Percentiles rank a stretch among this genome's conserved stretches.
phyloP scores from a whole-genome alignment of 2,113 vertebrate genomes.

The Epinephelus moara region DNA sequence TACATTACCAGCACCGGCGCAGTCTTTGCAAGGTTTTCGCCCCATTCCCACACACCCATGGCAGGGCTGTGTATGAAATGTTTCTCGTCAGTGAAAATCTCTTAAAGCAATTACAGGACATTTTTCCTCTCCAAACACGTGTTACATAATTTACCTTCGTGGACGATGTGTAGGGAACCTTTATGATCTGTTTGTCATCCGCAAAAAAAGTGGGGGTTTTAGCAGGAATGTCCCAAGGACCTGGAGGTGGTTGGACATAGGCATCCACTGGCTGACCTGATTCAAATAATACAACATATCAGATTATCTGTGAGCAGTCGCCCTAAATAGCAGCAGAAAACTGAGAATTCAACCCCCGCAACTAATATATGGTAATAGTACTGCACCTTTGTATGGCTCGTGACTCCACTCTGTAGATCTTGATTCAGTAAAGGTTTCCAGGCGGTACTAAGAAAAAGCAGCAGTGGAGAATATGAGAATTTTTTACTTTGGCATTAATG shows the following conservation, averaged over 20 bases:
- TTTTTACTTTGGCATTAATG: neutral
- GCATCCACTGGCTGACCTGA: conserved; percentile 82
- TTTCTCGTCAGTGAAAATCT: conserved; percentile 5
- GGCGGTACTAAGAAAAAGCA: conserved; percentile 64
- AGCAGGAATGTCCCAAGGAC: conserved; percentile 82
- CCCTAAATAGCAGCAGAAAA: neutral
- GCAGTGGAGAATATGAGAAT: neutral
- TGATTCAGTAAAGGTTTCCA: conserved; percentile 82
- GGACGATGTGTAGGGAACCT: conserved; percentile 84
- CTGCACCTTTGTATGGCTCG: conserved; percentile 60
- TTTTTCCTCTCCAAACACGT: neutral
- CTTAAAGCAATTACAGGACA: neutral
- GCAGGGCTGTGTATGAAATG: conserved; percentile 75
- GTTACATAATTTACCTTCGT: conserved; percentile 76
- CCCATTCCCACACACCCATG: conserved; percentile 83
- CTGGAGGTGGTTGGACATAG: conserved; percentile 70
- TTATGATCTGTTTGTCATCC: conserved; percentile 69
- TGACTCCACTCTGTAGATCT: conserved; percentile 72
- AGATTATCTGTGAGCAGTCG: neutral
- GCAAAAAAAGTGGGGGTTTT: conserved; percentile 75
- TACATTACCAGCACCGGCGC: conserved; percentile 82
- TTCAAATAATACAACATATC: conserved; percentile 30
- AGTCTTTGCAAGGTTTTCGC: conserved; percentile 78
- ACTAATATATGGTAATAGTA: neutral
- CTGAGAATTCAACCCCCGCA: neutral